Conservation (phyloP, 1,140 invertebrate genomes). For the Drosophila asahinai region DNA sequence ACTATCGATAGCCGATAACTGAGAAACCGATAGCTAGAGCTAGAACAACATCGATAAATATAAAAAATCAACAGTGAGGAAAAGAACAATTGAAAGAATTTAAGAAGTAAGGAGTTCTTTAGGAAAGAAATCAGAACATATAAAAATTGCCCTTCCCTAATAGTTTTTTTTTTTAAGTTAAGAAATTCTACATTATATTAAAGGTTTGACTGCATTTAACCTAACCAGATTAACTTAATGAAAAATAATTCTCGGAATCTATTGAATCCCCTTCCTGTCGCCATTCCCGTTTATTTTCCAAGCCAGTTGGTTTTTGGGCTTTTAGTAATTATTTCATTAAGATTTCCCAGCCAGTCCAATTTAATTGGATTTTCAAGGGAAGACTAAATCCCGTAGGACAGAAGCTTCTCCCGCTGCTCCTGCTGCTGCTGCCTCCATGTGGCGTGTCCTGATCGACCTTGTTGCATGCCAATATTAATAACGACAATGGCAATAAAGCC, state of each 20-base stretch:
- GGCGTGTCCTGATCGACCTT: conserved; percentile 60
- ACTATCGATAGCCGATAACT: too few species aligned
- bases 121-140: too few species aligned
- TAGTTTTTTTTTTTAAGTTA: not conserved
- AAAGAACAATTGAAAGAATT: too few species aligned
- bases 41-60: too few species aligned
- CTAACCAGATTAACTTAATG: not conserved
- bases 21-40: too few species aligned
- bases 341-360: conserved; percentile 14
- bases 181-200: too few species aligned
- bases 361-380: conserved; percentile 41
- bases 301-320: conserved; percentile 4
- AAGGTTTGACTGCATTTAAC: not conserved
- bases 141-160: too few species aligned
- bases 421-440: conserved; percentile 3
- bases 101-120: too few species aligned
- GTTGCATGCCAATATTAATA: conserved; percentile 82
- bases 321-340: conserved; percentile 49
- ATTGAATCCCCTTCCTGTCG: not conserved
- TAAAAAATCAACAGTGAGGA: too few species aligned
- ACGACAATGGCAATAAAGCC: conserved; percentile 82
- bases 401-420: not conserved
- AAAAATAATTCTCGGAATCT: not conserved
- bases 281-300: not conserved
- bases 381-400: not conserved